A percentile compares a stretch with the other conserved stretches of the same genome.
Conservation (phyloP, 2,888 invertebrate species). For the Pollenia labialis region DNA sequence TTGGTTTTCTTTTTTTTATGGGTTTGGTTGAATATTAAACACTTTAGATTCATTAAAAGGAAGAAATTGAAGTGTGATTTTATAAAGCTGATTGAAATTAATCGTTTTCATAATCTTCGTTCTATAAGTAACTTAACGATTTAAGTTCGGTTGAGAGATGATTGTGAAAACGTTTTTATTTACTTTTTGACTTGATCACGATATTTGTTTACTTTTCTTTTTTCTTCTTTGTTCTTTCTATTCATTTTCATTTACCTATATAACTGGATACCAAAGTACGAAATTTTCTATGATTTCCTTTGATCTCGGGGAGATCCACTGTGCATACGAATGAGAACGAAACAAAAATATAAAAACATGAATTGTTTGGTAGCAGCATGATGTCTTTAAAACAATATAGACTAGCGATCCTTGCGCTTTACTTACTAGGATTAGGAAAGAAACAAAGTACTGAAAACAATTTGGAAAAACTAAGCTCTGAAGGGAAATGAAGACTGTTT, state of each 20-base stretch:
- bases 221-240: slow-evolving; percentile 31
- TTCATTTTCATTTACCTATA: slow-evolving; percentile 91
- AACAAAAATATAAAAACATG: slow-evolving; percentile 78
- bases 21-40: neutral
- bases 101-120: slow-evolving; percentile 46
- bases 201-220: slow-evolving; percentile 52
- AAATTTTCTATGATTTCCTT: slow-evolving; percentile 99
- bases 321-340: slow-evolving; percentile 82
- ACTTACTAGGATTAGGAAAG: slow-evolving; percentile 48
- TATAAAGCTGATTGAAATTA: neutral
- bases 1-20: neutral
- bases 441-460: slow-evolving; percentile 35
- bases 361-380: slow-evolving; percentile 69
- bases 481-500: no score
- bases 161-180: slow-evolving; percentile 52
- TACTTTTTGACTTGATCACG: neutral
- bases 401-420: slow-evolving; percentile 72
- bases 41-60: slow-evolving; percentile 22
- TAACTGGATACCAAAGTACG: slow-evolving; percentile 99
- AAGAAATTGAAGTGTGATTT: slow-evolving; percentile 8
- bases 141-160: slow-evolving; percentile 24
- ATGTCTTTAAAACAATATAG: slow-evolving; percentile 66
- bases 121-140: slow-evolving; percentile 9
- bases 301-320: slow-evolving; percentile 99
- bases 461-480: neutral